These are phyloP conservation scores for Clinocottus analis DNA, from an alignment of 2,113 vertebrate genomes.

Conservation along the genomic window DNA sequence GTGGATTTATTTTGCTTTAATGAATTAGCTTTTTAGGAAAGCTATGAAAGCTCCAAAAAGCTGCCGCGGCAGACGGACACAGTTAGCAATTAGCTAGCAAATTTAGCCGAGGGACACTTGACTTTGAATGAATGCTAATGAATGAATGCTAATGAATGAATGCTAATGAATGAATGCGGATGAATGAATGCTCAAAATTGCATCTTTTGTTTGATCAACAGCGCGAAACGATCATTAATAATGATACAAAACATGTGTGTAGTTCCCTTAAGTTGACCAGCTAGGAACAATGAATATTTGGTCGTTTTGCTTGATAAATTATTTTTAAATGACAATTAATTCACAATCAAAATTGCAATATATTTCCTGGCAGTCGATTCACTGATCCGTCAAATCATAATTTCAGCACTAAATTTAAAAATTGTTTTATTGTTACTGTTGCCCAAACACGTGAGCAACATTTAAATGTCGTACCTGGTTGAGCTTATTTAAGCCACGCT, in stretches of 20 bases:
- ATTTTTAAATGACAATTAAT: not conserved
- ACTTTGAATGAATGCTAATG: too few relatives aligned
- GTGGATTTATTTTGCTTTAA: too few relatives aligned
- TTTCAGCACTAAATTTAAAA: not conserved
- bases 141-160: too few relatives aligned
- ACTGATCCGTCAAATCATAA: not conserved
- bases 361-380: not conserved
- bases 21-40: too few relatives aligned
- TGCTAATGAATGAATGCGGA: too few relatives aligned
- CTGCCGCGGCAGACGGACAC: too few relatives aligned
- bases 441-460: not conserved
- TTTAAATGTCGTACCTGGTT: not conserved
- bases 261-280: not conserved
- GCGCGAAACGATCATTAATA: not conserved
- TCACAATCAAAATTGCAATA: not conserved
- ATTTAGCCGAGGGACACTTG: not conserved
- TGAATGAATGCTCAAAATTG: too few relatives aligned
- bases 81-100: too few relatives aligned
- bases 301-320: not conserved
- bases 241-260: not conserved
- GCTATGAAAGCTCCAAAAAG: too few relatives aligned
- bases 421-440: not conserved
- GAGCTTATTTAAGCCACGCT: not conserved
- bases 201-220: not conserved
- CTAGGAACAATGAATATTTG: not conserved